Evolutionary conservation across 1,140 invertebrate genomes (phyloP).

Genomic region (Panagrolaimus sp.): DNA sequence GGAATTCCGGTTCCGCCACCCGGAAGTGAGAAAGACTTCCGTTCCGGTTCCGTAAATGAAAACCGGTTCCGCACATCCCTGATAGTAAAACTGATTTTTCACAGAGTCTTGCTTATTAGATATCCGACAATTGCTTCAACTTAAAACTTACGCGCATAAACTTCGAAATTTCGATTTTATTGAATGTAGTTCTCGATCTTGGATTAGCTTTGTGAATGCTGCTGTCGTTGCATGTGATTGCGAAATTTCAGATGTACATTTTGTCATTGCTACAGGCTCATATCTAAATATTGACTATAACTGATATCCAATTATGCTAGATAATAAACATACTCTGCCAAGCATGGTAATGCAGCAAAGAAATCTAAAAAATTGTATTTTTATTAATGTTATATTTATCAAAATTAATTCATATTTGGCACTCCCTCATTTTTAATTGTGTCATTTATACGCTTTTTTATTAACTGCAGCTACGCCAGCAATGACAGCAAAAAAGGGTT

Average conservation of each 20-base stretch:
- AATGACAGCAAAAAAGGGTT: too few relatives aligned
- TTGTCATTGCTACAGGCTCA: conserved; percentile 9
- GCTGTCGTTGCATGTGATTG: not conserved
- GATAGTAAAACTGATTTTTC: too few relatives aligned
- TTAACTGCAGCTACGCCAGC: too few relatives aligned
- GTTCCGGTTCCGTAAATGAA: too few relatives aligned
- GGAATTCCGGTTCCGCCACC: too few relatives aligned
- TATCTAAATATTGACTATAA: not conserved
- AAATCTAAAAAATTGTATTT: conserved; percentile 9
- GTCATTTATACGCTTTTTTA: too few relatives aligned
- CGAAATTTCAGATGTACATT: not conserved
- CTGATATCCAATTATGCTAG: too few relatives aligned
- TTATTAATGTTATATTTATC: not conserved
- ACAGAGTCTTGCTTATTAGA: too few relatives aligned
- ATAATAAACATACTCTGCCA: not conserved
- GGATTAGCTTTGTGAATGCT: not conserved
- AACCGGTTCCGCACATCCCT: too few relatives aligned
- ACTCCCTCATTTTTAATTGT: not conserved
- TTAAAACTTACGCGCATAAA: not conserved
- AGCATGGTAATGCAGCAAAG: not conserved
- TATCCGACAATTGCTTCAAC: too few relatives aligned
- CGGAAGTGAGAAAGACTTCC: too few relatives aligned
- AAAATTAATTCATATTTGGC: not conserved
- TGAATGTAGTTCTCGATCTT: not conserved
- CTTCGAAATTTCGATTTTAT: not conserved